Percentiles rank a stretch among this genome's conserved stretches.
Evolutionary conservation across 2,113 vertebrate genomes (phyloP).

Genomic region (Hipposideros armiger): DNA sequence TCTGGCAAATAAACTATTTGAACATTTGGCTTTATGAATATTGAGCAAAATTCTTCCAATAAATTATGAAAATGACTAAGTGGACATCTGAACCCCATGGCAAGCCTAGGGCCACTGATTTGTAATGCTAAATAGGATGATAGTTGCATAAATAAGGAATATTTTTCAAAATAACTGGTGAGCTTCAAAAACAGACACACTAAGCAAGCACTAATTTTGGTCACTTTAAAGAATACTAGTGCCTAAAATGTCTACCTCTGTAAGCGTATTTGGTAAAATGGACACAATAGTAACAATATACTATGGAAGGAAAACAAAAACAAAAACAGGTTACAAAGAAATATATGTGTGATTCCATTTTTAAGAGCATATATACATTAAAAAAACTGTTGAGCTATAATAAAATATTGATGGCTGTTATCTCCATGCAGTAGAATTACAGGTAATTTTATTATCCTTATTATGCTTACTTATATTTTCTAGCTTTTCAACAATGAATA

Average conservation of each 20-base stretch:
- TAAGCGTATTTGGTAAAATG: not conserved
- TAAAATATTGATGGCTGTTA: not conserved
- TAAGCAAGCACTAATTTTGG: not conserved
- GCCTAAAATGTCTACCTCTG: not conserved
- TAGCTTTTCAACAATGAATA: slow-evolving; percentile 20
- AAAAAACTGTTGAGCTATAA: not conserved
- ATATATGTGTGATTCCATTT: not conserved
- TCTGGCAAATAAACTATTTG: slow-evolving; percentile 58
- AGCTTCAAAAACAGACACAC: not conserved
- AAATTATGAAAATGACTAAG: slow-evolving; percentile 74
- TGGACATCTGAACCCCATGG: slow-evolving; percentile 71
- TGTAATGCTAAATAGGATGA: slow-evolving; percentile 64
- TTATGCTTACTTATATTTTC: slow-evolving; percentile 9
- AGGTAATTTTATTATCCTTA: slow-evolving; percentile 4
- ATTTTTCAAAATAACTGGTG: not conserved
- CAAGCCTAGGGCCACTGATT: slow-evolving; percentile 71
- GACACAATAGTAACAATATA: not conserved
- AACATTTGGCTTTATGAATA: slow-evolving; percentile 80
- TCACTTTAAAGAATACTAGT: not conserved
- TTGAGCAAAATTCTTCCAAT: slow-evolving; percentile 75
- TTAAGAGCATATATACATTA: not conserved
- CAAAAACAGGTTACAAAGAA: not conserved
- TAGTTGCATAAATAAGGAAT: slow-evolving; percentile 14
- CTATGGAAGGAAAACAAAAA: not conserved
- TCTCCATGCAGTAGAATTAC: not conserved